Conservation (phyloP, 2,888 invertebrate species). For the Apodemia duryi region DNA sequence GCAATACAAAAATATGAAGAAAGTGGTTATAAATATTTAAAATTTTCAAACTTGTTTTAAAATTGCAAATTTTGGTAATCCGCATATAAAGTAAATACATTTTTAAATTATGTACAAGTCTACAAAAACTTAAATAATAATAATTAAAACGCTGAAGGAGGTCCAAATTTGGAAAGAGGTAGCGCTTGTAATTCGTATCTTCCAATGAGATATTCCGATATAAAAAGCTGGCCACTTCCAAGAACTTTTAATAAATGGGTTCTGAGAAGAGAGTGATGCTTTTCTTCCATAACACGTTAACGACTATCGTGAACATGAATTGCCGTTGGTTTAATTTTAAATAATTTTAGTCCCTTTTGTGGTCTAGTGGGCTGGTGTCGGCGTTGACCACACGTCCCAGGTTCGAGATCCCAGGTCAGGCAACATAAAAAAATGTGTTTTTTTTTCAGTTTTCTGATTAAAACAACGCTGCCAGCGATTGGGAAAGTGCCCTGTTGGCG, state of each 20-base stretch:
- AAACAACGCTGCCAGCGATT: no score
- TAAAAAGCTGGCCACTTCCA: conserved; percentile 43
- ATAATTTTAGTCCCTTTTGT: no score
- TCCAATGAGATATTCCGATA: conserved; percentile 49
- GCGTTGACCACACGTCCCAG: no score
- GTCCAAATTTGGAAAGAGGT: conserved; percentile 5
- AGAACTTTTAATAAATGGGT: conserved; percentile 47
- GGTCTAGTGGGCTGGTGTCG: no score
- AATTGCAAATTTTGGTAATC: not conserved
- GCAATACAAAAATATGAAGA: not conserved
- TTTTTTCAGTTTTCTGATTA: no score
- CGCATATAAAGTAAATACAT: not conserved
- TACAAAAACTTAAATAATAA: conserved; percentile 6
- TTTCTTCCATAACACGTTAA: conserved; percentile 19
- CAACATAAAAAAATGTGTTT: no score
- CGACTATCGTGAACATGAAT: not conserved
- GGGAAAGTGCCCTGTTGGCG: no score
- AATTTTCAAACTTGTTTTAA: conserved; percentile 3
- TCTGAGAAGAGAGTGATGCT: conserved; percentile 45
- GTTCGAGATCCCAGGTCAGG: no score
- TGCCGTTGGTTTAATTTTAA: not conserved
- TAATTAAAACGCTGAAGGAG: conserved; percentile 5
- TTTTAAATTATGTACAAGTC: not conserved
- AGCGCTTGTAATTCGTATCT: conserved; percentile 4
- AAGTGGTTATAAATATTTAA: not conserved